phyloP scores from a whole-genome alignment of 2,888 invertebrate species.

The Drosophila birchii region DNA sequence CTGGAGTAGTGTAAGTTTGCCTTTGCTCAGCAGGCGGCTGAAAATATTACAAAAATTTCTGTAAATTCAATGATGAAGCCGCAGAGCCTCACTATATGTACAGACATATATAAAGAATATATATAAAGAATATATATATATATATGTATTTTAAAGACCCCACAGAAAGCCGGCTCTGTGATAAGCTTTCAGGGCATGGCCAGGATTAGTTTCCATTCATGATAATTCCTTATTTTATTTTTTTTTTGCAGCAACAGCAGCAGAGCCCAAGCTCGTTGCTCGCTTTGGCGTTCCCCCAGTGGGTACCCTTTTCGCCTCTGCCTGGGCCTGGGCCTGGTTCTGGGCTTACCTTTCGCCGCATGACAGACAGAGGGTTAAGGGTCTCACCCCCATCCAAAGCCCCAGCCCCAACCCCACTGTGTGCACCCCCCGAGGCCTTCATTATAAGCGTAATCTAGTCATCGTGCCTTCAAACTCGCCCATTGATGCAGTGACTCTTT shows the following conservation, averaged over 20 bases:
- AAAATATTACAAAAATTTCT: constrained; percentile 28
- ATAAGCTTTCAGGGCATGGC: constrained; percentile 41
- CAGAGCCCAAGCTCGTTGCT: constrained; percentile 7
- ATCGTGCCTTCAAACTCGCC: constrained; percentile 44
- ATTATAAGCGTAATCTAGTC: constrained; percentile 47
- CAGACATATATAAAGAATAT: neutral
- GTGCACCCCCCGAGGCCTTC: constrained; percentile 23
- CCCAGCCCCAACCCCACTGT: neutral
- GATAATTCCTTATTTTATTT: constrained; percentile 34
- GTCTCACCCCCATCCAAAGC: neutral
- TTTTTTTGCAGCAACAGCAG: neutral
- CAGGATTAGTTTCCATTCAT: constrained; percentile 45
- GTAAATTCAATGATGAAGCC: constrained; percentile 36
- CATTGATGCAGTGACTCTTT: constrained; percentile 48
- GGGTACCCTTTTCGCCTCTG: constrained; percentile 15
- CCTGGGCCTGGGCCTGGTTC: constrained; percentile 8
- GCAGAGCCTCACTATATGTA: constrained; percentile 5
- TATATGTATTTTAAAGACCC: constrained; percentile 31
- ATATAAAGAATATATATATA: neutral
- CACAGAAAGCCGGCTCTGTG: constrained; percentile 38
- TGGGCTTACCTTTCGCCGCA: constrained; percentile 29
- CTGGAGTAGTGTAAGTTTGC: constrained; percentile 19
- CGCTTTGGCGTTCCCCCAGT: constrained; percentile 27
- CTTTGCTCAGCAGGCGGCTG: constrained; percentile 6
- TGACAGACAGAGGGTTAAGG: constrained; percentile 38